These are phyloP conservation scores for Gymnoscopelus microlampas DNA, from an alignment of 2,797 vertebrate species.

Conservation along the genomic window DNA sequence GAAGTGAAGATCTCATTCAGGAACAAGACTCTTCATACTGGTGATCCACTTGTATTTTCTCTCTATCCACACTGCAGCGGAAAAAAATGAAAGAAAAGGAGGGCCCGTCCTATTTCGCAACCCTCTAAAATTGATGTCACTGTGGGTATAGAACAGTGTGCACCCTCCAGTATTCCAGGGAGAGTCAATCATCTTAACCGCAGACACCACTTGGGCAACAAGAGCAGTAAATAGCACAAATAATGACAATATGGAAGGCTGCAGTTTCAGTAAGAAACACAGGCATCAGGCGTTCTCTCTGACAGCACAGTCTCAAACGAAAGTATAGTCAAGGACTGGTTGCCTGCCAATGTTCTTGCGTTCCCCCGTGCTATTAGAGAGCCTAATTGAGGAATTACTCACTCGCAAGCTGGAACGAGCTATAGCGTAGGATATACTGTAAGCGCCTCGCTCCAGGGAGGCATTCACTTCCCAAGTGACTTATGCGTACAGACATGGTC, in stretches of 20 bases:
- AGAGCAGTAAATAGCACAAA: slow-evolving; percentile 45
- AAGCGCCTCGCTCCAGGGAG: slow-evolving; percentile 3
- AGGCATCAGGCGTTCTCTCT: slow-evolving; percentile 20
- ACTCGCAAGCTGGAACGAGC: neutral
- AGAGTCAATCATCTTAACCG: slow-evolving; percentile 44
- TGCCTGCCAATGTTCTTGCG: slow-evolving; percentile 32
- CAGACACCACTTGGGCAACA: slow-evolving; percentile 32
- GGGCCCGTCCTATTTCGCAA: slow-evolving; percentile 27
- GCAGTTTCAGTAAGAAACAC: slow-evolving; percentile 13
- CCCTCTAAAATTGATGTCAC: slow-evolving; percentile 28
- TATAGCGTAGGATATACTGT: neutral
- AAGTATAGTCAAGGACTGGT: slow-evolving; percentile 32
- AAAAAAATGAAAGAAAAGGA: no score
- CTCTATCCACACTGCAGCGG: no score
- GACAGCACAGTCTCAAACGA: slow-evolving; percentile 28
- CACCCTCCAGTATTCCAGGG: slow-evolving; percentile 30
- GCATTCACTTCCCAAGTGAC: slow-evolving; percentile 17
- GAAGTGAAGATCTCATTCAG: no score
- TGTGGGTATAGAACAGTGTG: slow-evolving; percentile 37
- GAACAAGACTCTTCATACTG: no score
- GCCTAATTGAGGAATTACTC: slow-evolving; percentile 33
- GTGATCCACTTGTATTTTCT: no score
- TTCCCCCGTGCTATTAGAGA: slow-evolving; percentile 10
- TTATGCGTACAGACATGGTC: slow-evolving; percentile 3
- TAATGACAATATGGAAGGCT: slow-evolving; percentile 35